Evolutionary conservation across 2,888 invertebrate species (phyloP), one percentile per base, ranked within the genome.

Genomic region (Apoda limacodes): DNA sequence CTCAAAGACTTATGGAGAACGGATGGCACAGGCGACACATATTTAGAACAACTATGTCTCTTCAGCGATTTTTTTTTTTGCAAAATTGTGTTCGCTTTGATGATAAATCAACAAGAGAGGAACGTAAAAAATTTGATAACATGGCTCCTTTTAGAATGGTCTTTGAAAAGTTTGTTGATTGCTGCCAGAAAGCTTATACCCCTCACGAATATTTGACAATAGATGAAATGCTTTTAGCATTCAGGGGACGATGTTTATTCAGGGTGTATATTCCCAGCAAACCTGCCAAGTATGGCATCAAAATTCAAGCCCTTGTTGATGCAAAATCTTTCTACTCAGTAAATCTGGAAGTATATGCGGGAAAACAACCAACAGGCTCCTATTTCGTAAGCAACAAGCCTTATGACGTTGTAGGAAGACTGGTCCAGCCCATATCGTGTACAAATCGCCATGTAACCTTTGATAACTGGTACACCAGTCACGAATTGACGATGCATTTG

Each of bases 1-100:
- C 13, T 42, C n/a, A 37, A 28, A 28, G 46, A 46, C 33, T 31
- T 46, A 9, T 46, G 45, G 41, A 5, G 29, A 10, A 37, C 35
- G 3, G 48, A 46, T 42, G 45, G 47, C 4, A 46, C 50, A 12
- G 46, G 45, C 5, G 40, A 46, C 10, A 48, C n/a, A 43, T 48
- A 15, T 50, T 48, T 40, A 26, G 44, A 1, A 24, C 33, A 2
- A 41, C 43, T 1, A 50, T 46, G 46, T 40, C 44, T 5, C 25
- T 32, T 17, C 37, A 41, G 22, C 10, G 45, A 21, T 48, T 46
- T n/a, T n/a, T n/a, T n/a, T n/a, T n/a, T n/a, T n/a, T n/a, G n/a
- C n/a, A n/a, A n/a, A n/a, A n/a, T n/a, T n/a, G n/a, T n/a, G n/a
- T n/a, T n/a, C n/a, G n/a, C n/a, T n/a, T n/a, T n/a, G n/a, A n/a